Evolutionary conservation across 2,113 vertebrate genomes (phyloP), one percentile per base, ranked within the genome.

Genomic region (Corythoichthys haematopterus): DNA sequence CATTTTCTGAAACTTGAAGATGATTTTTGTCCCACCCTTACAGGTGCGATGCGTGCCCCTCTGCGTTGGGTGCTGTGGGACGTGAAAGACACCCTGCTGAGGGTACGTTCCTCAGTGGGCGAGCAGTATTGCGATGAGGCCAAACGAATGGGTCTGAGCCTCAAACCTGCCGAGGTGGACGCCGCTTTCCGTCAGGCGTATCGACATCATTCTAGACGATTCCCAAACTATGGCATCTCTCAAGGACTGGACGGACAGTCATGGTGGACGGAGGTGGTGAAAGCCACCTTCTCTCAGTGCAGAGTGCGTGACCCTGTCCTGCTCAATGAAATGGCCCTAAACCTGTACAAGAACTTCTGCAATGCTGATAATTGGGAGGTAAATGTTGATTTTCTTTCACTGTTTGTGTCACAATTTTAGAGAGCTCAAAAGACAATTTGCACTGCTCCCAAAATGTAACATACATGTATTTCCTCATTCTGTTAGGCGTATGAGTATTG

Each of bases 51-150:
- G 70, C 65, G 56, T 33, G 69, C 65, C 76, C 63, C 85, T 47
- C 86, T 95, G 14, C 90, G 86, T 14, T 93, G 96, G 63, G 81
- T 99, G 38, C 92, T 97, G 0, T 99, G 97, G 97, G 97, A 98
- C 0, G 92, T 96, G 74, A 96, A 94, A 66, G 94, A 97, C 86
- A 98, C 97, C 0, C 83, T 99, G 61, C 82, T 99, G 63, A 93
- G 90, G 71, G 89, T 96, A 70, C 93, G 94, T 43, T 67, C 13
- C 1, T 92, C 96, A 0, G 87, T 96, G 0, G 95, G 94, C 0
- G 84, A 92, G 55, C 93, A 93, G 52, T 99, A 98, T 36, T 92
- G 92, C 1, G 79, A 81, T 3, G 93, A 91, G 78, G 95, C 94
- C 10, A 78, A 37, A 63, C 86, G 77, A 11, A 79, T 82, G 0